Evolutionary conservation across 2,888 invertebrate genomes (phyloP), one percentile per base, ranked within the genome.

Genomic region (Fabriciana adippe): DNA sequence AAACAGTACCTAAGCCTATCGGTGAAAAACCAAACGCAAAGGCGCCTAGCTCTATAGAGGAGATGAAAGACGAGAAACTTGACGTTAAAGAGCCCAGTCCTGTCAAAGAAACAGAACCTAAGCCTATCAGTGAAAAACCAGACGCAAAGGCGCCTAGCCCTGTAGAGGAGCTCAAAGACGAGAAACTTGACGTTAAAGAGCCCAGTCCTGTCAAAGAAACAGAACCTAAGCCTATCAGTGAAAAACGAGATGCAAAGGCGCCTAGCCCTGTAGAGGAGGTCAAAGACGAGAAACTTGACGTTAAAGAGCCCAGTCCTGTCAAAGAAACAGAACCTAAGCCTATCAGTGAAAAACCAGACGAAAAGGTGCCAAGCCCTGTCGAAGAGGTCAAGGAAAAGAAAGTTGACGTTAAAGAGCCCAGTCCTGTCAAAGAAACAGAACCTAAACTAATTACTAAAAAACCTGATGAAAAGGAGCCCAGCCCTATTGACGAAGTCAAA

Each of bases 11-110:
- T 6, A n/a, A 3, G 14, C 26, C 26, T 6, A n/a, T 55, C 14
- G 15, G 5, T 26, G 48, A 6, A 48, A 48, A 5, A 48, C 48
- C 6, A 48, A 6, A 48, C 6, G 48, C 47, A 3, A 66, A 54
- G n/a, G 14, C 16, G 56, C 53, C 55, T 6, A 66, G 48, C 2
- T 21, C 66, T 8, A 53, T 31, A 6, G 31, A n/a, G 31, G 48
- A 13, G 1, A 1, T 2, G 6, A 59, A 64, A 15, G 70, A 68
- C 8, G 45, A 8, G 45, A 61, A 70, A 60, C 62, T 67, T 13
- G 69, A 72, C 48, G 70, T 73, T 0, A 72, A 73, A 26, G 35
- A n/a, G 6, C 18, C 67, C 1, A 74, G 71, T 41, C 64, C 69
- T 0, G 16, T 66, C 0, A 50, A 71, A 31, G 65, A 45, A 1